Percentiles rank a stretch among this genome's conserved stretches.
phyloP scores from a whole-genome alignment of 1,140 invertebrate genomes.

The Ceratina japonica region DNA sequence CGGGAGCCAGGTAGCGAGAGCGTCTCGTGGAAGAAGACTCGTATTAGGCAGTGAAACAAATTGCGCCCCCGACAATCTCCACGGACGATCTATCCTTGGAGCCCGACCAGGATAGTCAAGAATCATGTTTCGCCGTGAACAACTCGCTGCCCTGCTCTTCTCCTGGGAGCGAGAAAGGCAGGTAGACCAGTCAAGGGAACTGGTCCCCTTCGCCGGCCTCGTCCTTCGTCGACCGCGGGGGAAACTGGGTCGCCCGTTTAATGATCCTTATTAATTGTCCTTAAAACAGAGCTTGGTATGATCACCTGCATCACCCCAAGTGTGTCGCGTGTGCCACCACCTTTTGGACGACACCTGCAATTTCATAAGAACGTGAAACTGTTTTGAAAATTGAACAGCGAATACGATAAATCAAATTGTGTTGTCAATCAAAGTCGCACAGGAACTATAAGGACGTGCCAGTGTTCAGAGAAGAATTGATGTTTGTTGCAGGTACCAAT shows the following conservation, averaged over 20 bases:
- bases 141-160: slow-evolving; percentile 5
- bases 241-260: slow-evolving; percentile 46
- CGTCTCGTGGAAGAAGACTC: slow-evolving; percentile 65
- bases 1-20: slow-evolving; percentile 55
- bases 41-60: slow-evolving; percentile 73
- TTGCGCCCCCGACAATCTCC: slow-evolving; percentile 67
- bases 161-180: slow-evolving; percentile 10
- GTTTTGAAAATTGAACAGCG: no score
- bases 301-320: slow-evolving; percentile 24
- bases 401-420: no score
- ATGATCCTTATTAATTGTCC: slow-evolving; percentile 53
- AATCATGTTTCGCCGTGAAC: slow-evolving; percentile 71
- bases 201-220: slow-evolving; percentile 22
- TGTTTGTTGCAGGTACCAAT: no score
- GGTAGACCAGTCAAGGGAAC: slow-evolving; percentile 10
- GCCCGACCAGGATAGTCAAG: slow-evolving; percentile 66
- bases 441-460: no score
- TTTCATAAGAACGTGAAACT: neutral
- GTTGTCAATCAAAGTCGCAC: no score
- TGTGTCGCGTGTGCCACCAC: neutral
- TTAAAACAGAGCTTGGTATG: slow-evolving; percentile 16
- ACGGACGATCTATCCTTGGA: slow-evolving; percentile 70
- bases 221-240: slow-evolving; percentile 31
- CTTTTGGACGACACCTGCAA: neutral
- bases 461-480: no score